Evolutionary conservation across 2,888 invertebrate genomes (phyloP), one percentile per base, ranked within the genome.

Genomic region (Acrobasis repandana): DNA sequence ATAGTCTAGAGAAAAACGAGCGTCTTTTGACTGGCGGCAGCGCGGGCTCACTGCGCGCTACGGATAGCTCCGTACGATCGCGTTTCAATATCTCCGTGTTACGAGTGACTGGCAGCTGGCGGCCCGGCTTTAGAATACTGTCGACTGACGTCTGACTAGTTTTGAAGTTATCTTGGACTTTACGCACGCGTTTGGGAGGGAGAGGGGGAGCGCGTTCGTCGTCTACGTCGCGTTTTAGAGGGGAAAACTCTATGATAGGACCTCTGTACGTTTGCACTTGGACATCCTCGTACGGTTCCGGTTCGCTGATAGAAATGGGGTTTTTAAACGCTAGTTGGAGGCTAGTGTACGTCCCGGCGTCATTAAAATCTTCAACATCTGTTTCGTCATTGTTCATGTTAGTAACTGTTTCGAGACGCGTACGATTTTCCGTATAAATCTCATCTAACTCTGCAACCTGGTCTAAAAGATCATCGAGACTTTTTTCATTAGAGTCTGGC

Each of bases 281-380:
- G 0, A 95, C 90, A 70, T 95, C 95, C 70, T 95, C 94, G 76
- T 94, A 94, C 36, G 93, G 89, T n/a, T 85, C 85, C 0, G 88
- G 82, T 57, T 93, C 93, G 48, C 86, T 72, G 63, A 96, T 93
- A 28, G 93, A 90, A 1, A 96, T 88, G 0, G 97, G 97, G 84
- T 97, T 97, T 82, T 95, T 96, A 88, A 97, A 97, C 0, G 97
- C 97, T 76, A 96, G 93, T 77, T 97, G 97, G 59, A 97, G 86
- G 76, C 97, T 97, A 0, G 96, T 96, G 75, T 97, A 97, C 0
- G 96, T 96, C 63, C 95, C 95, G 38, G 95, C 93, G 73, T 97
- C 97, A 74, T 95, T 95, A 66, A 96, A 96, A 48, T 94, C 94
- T 49, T 95, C 95, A 0, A 89, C 71, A 51, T 95, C 95, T 80